phyloP scores from a whole-genome alignment of 2,113 vertebrate species.

The Lonchura striata region DNA sequence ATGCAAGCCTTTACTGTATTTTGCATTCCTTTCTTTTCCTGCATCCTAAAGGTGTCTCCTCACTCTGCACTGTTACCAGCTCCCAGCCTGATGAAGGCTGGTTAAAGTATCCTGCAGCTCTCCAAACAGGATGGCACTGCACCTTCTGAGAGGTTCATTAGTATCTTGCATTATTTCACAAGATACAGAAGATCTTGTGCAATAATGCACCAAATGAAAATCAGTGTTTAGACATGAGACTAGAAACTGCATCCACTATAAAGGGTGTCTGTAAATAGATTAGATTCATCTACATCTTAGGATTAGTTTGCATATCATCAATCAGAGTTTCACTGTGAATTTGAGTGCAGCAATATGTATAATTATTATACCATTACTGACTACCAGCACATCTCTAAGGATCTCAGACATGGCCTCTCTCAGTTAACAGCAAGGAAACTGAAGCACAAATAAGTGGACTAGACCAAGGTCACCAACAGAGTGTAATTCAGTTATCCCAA shows the following conservation, averaged over 20 bases:
- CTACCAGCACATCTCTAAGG: not conserved
- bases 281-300: not conserved
- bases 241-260: not conserved
- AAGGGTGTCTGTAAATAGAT: not conserved
- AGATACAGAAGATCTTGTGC: not conserved
- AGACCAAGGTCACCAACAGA: not conserved
- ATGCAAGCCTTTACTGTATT: not conserved
- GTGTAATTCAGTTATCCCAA: not conserved
- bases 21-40: not conserved
- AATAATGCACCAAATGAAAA: not conserved
- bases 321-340: not conserved
- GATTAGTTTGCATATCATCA: not conserved
- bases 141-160: not conserved
- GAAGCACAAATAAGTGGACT: not conserved
- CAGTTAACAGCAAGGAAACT: not conserved
- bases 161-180: not conserved
- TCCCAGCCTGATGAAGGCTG: not conserved
- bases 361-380: not conserved
- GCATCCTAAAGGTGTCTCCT: not conserved
- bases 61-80: not conserved
- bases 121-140: fast-evolving
- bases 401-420: not conserved
- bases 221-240: not conserved
- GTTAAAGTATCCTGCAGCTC: not conserved
- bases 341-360: not conserved